Conservation (phyloP, 2,888 invertebrate genomes). For the Brachyptera putata region DNA sequence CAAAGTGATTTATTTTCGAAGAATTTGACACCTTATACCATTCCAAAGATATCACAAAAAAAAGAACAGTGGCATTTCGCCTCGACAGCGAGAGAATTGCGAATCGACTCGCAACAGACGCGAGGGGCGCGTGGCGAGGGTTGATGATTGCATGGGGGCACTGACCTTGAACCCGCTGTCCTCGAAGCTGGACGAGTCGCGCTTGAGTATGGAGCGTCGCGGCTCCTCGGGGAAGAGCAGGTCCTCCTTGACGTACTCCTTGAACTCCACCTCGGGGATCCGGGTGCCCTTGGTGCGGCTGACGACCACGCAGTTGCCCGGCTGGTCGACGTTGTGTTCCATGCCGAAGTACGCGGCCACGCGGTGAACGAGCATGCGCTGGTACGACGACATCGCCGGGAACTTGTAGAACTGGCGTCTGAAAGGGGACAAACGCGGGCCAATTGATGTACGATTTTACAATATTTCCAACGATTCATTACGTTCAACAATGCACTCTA, state of each 20-base stretch:
- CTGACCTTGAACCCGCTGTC: conserved; percentile 48
- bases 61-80: too few relatives aligned
- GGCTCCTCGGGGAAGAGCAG: conserved; percentile 62
- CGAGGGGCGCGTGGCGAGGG: too few relatives aligned
- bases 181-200: conserved; percentile 76
- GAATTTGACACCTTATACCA: too few relatives aligned
- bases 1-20: too few relatives aligned
- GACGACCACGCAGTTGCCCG: conserved; percentile 74
- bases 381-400: conserved; percentile 92
- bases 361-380: conserved; percentile 92
- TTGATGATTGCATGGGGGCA: too few relatives aligned
- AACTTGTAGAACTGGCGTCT: conserved; percentile 75
- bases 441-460: too few relatives aligned
- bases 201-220: conserved; percentile 72
- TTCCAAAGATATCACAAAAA: too few relatives aligned
- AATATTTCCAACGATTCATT: too few relatives aligned
- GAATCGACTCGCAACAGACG: too few relatives aligned
- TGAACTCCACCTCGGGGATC: conserved; percentile 67
- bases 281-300: conserved; percentile 71
- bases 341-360: conserved; percentile 91
- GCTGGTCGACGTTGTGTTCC: conserved; percentile 87
- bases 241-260: conserved; percentile 64
- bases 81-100: too few relatives aligned
- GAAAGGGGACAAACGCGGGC: too few relatives aligned
- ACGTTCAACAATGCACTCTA: too few relatives aligned